Evolutionary conservation across 1,140 invertebrate species (phyloP).

Genomic region (Rhagoletis zephyria): DNA sequence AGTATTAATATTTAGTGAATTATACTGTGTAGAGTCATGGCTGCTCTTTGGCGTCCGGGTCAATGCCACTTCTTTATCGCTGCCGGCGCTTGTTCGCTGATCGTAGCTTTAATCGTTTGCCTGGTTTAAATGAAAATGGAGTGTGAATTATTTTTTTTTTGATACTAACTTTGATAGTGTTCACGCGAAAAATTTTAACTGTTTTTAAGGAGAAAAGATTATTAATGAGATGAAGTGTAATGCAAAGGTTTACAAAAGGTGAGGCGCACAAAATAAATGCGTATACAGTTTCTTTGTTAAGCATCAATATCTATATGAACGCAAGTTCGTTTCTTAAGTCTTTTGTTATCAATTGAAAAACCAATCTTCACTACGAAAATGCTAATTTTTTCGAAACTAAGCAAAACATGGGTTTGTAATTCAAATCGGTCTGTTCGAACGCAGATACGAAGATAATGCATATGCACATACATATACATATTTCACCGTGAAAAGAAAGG

Average conservation of each 20-base stretch:
- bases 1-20: not conserved
- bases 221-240: conserved; percentile 13
- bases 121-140: conserved; percentile 45
- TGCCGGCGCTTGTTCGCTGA: conserved; percentile 16
- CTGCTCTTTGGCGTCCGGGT: conserved; percentile 40
- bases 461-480: too few species aligned
- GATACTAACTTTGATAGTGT: conserved; percentile 32
- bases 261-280: not conserved
- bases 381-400: too few species aligned
- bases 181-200: conserved; percentile 36
- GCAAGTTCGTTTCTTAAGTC: conserved; percentile 37
- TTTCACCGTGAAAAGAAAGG: too few species aligned
- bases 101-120: not conserved
- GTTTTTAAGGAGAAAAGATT: conserved; percentile 25
- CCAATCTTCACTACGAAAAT: too few species aligned
- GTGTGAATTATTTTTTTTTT: conserved; percentile 16
- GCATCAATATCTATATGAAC: not conserved
- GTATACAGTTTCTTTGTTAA: too few species aligned
- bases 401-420: too few species aligned
- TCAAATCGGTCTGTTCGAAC: too few species aligned
- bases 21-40: not conserved
- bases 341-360: not conserved
- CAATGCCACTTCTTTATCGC: conserved; percentile 32
- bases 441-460: too few species aligned
- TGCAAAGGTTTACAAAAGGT: not conserved